Base-by-base conservation (phyloP, 1,140 invertebrate species). In the Drosophila triauraria region DNA sequence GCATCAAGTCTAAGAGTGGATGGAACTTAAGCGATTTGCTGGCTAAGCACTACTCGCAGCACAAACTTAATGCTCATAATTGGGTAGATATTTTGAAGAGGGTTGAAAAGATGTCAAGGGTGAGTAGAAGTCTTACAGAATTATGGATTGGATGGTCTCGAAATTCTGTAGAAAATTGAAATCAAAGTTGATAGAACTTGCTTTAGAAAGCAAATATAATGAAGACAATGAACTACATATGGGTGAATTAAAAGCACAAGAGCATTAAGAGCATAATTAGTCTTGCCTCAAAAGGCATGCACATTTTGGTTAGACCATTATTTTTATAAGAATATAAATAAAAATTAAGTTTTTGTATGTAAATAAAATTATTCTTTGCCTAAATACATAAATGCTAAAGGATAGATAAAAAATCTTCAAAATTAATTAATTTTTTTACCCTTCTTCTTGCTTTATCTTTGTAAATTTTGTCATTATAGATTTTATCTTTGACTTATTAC, bases 11-110 rank as follows among this genome's bases (percentile, higher is more conserved):
- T 17, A 0, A 1, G 30, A 44, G 27, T 43, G 30, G n/a, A 20
- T 23, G 43, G 27, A 40, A 46, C 63, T 56, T 25, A 56, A 70
- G n/a, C 46, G 40, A 46, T 46, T 46, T 69, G 40, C 67, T 69
- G 63, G 30, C 69, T 56, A 54, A 51, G 53, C 43, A 59, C 17
- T 43, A 25, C 12, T 20, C 44, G 35, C 50, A 69, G 51, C 50
- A 20, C 17, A 42, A 40, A 46, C 43, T 32, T 7, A 68, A 68
- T 35, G 68, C 38, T 68, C 50, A 70, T 68, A 53, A 47, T 71
- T 23, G 65, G 69, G 38, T 42, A n/a, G 67, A 48, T 20, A 58
- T 56, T 68, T 56, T 67, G 8, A 59, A 20, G 30, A 10, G 69
- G 69, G 53, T 56, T 38, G 42, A 68, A 56, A 10, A 38, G 2